phyloP scores from a whole-genome alignment of 2,888 invertebrate genomes.

The Scelioninae gen. 1 region DNA sequence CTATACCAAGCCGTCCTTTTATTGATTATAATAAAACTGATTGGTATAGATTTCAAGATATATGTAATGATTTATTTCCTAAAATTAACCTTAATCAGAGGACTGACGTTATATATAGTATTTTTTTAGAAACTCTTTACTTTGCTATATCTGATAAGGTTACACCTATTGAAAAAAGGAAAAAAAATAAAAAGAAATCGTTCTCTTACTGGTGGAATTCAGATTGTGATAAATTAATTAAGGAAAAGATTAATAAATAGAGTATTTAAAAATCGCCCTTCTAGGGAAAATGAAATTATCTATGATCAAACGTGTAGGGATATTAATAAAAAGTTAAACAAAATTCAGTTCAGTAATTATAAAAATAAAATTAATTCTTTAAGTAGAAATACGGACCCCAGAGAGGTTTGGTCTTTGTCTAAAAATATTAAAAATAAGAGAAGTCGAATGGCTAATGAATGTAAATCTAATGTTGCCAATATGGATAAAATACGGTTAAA shows the following conservation, averaged over 20 bases:
- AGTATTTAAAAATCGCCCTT: background rate
- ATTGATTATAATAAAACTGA: constrained; percentile 6
- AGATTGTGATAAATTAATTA: constrained; percentile 1
- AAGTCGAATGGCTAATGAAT: background rate
- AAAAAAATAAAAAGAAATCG: constrained; percentile 5
- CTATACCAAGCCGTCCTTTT: background rate
- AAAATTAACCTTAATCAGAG: background rate
- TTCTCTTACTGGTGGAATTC: constrained; percentile 5
- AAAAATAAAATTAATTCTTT: constrained; percentile 6
- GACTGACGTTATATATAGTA: background rate
- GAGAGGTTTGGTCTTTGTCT: background rate
- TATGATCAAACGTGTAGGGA: constrained; percentile 16
- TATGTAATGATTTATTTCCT: background rate
- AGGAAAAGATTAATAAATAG: background rate
- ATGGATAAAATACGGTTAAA: constrained; percentile 5
- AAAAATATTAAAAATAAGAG: constrained; percentile 1
- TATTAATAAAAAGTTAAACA: constrained; percentile 8
- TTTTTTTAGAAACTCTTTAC: constrained; percentile 12
- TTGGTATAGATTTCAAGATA: background rate
- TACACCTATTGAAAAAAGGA: background rate
- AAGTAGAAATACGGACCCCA: background rate
- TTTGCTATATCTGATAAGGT: background rate
- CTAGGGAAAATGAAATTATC: background rate
- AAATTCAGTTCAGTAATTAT: constrained; percentile 8
- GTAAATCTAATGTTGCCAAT: constrained; percentile 3